Conservation (phyloP, 2,113 vertebrate genomes). For the Lepus europaeus region DNA sequence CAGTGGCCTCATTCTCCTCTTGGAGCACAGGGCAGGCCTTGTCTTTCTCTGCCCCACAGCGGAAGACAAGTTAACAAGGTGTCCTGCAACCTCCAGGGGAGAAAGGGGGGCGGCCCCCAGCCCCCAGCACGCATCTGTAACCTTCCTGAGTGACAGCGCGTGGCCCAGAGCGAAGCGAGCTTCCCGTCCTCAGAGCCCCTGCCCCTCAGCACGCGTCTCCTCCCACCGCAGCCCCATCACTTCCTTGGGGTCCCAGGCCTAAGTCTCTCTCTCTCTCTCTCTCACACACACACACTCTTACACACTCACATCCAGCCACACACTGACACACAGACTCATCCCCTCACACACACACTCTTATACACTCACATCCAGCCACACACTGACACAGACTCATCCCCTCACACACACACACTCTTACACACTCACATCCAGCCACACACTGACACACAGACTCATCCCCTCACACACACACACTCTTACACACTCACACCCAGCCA, state of each 20-base stretch:
- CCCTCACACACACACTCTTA: no score
- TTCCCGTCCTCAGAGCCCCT: neutral
- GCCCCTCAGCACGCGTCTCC: neutral
- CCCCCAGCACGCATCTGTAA: neutral
- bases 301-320: no score
- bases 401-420: no score
- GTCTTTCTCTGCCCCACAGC: neutral
- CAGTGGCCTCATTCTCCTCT: neutral
- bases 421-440: no score
- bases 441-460: no score
- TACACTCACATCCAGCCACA: no score
- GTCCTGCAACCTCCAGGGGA: neutral
- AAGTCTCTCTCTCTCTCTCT: neutral
- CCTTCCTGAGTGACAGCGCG: neutral
- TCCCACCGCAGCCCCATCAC: neutral
- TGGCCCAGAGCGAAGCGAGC: neutral
- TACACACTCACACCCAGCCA: no score
- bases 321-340: no score
- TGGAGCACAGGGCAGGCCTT: neutral
- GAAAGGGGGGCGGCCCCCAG: neutral
- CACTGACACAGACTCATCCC: no score
- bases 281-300: no score
- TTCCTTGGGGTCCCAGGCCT: constrained; percentile 4
- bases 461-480: no score
- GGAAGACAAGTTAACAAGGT: neutral